phyloP scores from a whole-genome alignment of 2,888 invertebrate genomes.

The Pristionchus maxplancki region DNA sequence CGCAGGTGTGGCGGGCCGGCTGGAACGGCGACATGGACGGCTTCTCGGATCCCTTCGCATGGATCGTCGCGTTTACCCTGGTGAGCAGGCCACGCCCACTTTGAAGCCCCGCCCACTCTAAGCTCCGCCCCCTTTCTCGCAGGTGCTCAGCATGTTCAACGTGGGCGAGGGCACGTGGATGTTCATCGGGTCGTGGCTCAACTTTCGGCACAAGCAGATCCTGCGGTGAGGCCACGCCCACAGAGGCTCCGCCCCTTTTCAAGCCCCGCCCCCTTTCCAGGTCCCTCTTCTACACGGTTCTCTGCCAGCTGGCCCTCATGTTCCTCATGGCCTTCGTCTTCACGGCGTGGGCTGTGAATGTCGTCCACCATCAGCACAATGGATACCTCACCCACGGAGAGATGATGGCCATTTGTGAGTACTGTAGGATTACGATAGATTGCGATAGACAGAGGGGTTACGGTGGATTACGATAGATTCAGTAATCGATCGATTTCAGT shows the following conservation, averaged over 20 bases:
- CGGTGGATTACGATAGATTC: not conserved
- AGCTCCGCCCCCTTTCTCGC: slow-evolving; percentile 4
- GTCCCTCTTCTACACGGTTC: not conserved
- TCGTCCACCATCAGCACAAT: slow-evolving; percentile 24
- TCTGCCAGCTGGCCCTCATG: not conserved
- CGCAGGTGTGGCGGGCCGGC: not conserved
- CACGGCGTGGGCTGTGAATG: not conserved
- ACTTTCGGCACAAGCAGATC: not conserved
- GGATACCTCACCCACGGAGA: not conserved
- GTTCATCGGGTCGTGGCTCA: slow-evolving; percentile 41
- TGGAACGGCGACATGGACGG: slow-evolving; percentile 38
- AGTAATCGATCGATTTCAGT: slow-evolving; percentile 14
- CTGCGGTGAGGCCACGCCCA: not conserved
- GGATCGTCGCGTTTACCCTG: slow-evolving; percentile 13
- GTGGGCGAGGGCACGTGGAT: slow-evolving; percentile 47
- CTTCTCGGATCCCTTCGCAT: slow-evolving; percentile 16
- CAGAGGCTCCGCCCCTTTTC: not conserved
- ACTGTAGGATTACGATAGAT: not conserved
- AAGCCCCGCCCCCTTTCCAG: slow-evolving; percentile 12
- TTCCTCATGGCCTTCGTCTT: not conserved
- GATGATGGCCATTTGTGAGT: not conserved
- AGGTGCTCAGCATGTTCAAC: slow-evolving; percentile 35
- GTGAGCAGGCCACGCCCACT: not conserved
- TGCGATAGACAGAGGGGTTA: not conserved
- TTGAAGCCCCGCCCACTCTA: not conserved